Evolutionary conservation across 2,797 vertebrate species (phyloP), one percentile per base, ranked within the genome.

Genomic region (Sitta carolinensis): DNA sequence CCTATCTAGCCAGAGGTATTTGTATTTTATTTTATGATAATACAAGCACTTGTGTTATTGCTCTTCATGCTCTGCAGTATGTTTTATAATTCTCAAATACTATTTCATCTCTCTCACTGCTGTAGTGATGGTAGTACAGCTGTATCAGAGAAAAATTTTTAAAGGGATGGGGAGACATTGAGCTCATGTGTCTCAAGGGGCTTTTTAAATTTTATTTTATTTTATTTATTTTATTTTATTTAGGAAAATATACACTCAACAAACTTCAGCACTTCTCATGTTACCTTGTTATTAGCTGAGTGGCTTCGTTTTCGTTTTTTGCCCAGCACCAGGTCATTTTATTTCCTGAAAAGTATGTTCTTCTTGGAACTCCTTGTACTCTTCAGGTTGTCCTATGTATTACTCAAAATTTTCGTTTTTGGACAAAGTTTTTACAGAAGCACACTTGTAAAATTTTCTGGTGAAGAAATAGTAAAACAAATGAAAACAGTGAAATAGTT

Each of bases 311-410:
- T 45, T 93, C 3, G 73, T 21, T 64, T 94, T 20, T 21, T 9
- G 0, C 4, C 12, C 9, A 40, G 6, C 4, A 74, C 1, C 2
- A 29, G 20, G 12, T 8, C 45, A 69, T 38, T 50, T 20, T 16
- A 17, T 85, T 84, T 86, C 55, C 52, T 85, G 42, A 82, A 90
- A 93, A 84, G 87, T 50, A 15, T 10, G 9, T 13, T 75, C 10
- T 61, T 25, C 10, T 18, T 81, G 73, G 40, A 94, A 89, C 10
- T 72, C 78, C 13, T 92, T 5, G 7, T 57, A 32, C 5, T 81
- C 67, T 84, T 42, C 25, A 57, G 4, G 4, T 47, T 89, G 21
- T 72, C n/a, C 16, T 23, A 5, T 77, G 20, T 67, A 59, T 55
- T 73, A 63, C 15, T 2, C 9, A 45, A 21, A 50, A 2, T 32